These are phyloP conservation scores for Acrocephalus arundinaceus DNA, from an alignment of 2,113 vertebrate genomes.

Conservation along the genomic window DNA sequence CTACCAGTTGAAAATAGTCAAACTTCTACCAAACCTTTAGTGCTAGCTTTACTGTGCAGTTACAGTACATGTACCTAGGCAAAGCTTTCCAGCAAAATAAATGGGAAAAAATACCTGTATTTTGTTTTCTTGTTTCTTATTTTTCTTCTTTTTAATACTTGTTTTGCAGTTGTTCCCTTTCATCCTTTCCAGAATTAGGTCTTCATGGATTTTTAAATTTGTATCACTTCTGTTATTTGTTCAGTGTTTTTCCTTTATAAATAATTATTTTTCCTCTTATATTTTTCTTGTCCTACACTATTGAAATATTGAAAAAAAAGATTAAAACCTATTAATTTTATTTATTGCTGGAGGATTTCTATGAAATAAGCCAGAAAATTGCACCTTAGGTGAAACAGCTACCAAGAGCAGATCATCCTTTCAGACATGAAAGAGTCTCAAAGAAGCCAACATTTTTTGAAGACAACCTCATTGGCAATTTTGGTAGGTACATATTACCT, in stretches of 20 bases:
- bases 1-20: neutral
- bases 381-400: neutral
- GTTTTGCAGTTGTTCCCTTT: neutral
- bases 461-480: neutral
- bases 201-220: neutral
- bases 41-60: neutral
- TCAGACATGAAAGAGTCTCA: neutral
- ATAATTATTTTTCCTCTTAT: neutral
- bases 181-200: neutral
- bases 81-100: neutral
- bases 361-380: neutral
- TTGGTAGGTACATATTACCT: neutral
- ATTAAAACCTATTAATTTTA: neutral
- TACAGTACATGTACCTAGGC: rapidly evolving
- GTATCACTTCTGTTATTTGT: neutral
- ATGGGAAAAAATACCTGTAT: too few relatives aligned
- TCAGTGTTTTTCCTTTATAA: neutral
- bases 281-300: neutral
- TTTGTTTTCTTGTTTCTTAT: neutral
- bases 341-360: neutral
- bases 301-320: neutral
- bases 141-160: neutral
- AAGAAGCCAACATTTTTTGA: neutral
- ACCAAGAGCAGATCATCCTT: neutral
- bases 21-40: neutral